Base-by-base conservation (phyloP, 2,888 invertebrate species). In the Hemicrepidius hirtus region DNA sequence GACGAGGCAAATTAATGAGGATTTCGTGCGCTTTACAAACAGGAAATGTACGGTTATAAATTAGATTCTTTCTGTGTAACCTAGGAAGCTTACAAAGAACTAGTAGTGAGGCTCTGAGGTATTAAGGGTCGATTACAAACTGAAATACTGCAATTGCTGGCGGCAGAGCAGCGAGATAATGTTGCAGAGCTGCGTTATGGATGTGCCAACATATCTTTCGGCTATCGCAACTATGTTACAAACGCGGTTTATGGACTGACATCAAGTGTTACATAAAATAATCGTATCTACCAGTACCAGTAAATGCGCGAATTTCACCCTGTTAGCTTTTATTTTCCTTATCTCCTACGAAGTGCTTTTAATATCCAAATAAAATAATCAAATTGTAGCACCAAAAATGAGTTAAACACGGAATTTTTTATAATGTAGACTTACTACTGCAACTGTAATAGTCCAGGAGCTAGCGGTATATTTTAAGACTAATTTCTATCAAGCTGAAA, bases 91-190 rank as follows among this genome's bases (percentile, higher is more conserved):
- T 46, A 46, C 16, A 35, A 46, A 46, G 63, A 63, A 49, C 24
- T 46, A 49, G 32, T 18, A 63, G 20, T 41, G 41, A 16, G 18
- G 59, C 16, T 37, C 32, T 21, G 46, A 63, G 63, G 63, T 63
- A 46, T 63, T 63, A 63, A 49, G 63, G 63, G 63, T 46, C 63
- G 63, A 63, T 63, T 63, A 49, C 46, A 46, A 21, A 49, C 46
- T 63, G 44, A 63, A 63, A 63, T 63, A 63, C 63, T 63, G 63
- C 46, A 46, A 63, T 63, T 63, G 28, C 63, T 16, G 46, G 46
- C 32, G 44, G 63, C 44, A 28, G n/a, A 44, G 44, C 28, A 44
- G 41, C 44, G 44, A 62, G 62, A 62, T 62, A 62, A 44, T 62
- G 62, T 40, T 62, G 44, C 57, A 57, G 57, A 24, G 12, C 18